Evolutionary conservation across 2,113 vertebrate species (phyloP).

Genomic region (Parus major): DNA sequence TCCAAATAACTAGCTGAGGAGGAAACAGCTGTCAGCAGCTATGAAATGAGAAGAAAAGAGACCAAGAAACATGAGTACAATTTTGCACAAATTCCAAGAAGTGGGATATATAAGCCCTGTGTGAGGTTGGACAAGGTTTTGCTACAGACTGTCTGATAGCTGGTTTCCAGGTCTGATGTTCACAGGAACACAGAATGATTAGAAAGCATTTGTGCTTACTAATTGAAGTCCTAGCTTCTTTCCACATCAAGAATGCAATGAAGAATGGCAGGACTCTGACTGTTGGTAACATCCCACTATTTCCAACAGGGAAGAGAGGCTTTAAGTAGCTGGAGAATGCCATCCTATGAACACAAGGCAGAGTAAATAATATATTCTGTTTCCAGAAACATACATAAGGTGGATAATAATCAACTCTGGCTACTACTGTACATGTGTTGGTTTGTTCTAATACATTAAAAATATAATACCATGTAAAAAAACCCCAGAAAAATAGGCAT

Average conservation of each 20-base stretch:
- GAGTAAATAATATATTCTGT: neutral
- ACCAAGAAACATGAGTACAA: neutral
- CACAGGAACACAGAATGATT: neutral
- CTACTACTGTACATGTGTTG: neutral
- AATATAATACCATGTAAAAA: neutral
- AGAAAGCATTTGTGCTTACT: neutral
- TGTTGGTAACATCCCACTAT: neutral
- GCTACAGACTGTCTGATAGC: neutral
- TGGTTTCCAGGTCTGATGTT: neutral
- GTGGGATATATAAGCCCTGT: neutral
- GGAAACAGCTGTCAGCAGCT: neutral
- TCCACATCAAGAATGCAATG: neutral
- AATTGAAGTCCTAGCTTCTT: neutral
- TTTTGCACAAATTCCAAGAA: neutral
- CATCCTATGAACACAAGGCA: neutral
- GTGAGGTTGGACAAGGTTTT: neutral
- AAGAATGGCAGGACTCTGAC: neutral
- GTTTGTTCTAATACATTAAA: neutral
- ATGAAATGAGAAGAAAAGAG: neutral
- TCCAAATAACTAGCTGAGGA: neutral
- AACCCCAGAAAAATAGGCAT: neutral
- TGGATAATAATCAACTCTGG: neutral
- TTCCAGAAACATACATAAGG: neutral
- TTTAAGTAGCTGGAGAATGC: neutral
- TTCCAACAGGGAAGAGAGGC: neutral